Evolutionary conservation across 2,797 vertebrate genomes (phyloP), one percentile per base, ranked within the genome.

Genomic region (Odontamblyopus rebecca): DNA sequence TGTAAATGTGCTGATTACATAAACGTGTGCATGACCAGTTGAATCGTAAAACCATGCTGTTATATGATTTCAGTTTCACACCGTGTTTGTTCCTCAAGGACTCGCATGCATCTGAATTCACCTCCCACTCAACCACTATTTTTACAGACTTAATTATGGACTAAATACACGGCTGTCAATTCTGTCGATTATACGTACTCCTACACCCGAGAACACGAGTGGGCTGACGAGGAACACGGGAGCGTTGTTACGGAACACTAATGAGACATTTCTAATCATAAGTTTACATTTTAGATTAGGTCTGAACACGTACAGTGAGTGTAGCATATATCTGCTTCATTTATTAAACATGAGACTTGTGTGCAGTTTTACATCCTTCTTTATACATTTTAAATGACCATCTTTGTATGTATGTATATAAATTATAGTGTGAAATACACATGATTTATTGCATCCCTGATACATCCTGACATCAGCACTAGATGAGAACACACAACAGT

Each of bases 81-180:
- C 11, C 67, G 9, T 27, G 54, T 59, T 68, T 59, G 2, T 41
- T 41, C 67, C 67, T 23, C 16, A 8, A 8, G 15, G 67, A 44
- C 12, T 23, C 2, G n/a, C 27, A 15, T 59, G 67, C 67, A 68
- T 26, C 44, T 68, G 13, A 38, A 68, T 59, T 41, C 23, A 59
- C 68, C 38, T 69, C 68, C 68, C 68, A 69, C 68, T 29, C 68
- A 30, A 27, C 8, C 0, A 48, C 67, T 68, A 68, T 68, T 68
- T 69, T 61, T 59, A 69, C 23, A 59, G 23, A 41, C 30, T 38
- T 4, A 54, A 67, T 67, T 67, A 67, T 48, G 16, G 50, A 67
- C 32, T 59, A 57, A 59, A 41, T 41, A 56, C 32, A 56, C 1
- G 51, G 13, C 51, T 68, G 29, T 68, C 67, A 57, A 4, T 68